phyloP scores from a whole-genome alignment of 92 coral and sea anemone species.

The Phymanthus crucifer region DNA sequence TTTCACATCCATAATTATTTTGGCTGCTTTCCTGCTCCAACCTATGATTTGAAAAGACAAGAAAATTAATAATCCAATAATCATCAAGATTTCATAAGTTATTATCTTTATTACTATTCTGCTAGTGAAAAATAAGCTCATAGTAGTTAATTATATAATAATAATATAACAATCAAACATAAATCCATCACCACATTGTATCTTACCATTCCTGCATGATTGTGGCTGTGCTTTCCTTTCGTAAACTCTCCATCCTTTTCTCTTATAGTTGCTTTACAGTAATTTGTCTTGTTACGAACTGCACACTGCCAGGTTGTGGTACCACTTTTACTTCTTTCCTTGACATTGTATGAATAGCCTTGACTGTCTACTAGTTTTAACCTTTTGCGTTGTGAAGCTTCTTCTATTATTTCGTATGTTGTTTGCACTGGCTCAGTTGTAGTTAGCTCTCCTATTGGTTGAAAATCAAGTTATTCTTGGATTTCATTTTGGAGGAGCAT shows the following conservation, averaged over 20 bases:
- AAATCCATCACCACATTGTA: no score
- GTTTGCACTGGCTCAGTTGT: background rate
- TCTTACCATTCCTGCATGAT: background rate
- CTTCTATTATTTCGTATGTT: background rate
- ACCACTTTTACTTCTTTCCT: background rate
- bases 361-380: background rate
- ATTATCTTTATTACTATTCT: no score
- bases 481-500: background rate
- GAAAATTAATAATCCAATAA: no score
- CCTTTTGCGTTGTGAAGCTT: background rate
- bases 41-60: background rate
- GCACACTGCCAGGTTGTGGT: background rate
- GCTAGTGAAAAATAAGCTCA: no score
- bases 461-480: background rate
- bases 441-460: background rate
- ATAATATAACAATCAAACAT: no score
- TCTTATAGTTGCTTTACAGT: background rate
- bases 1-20: background rate
- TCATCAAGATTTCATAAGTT: no score
- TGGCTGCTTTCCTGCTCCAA: background rate
- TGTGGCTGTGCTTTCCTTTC: background rate
- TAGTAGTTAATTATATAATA: no score
- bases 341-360: background rate
- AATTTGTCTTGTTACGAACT: background rate
- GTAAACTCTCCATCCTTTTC: background rate